These are phyloP conservation scores for Helicorthomorpha holstii DNA, from an alignment of 1,140 invertebrate species.

Conservation along the genomic window DNA sequence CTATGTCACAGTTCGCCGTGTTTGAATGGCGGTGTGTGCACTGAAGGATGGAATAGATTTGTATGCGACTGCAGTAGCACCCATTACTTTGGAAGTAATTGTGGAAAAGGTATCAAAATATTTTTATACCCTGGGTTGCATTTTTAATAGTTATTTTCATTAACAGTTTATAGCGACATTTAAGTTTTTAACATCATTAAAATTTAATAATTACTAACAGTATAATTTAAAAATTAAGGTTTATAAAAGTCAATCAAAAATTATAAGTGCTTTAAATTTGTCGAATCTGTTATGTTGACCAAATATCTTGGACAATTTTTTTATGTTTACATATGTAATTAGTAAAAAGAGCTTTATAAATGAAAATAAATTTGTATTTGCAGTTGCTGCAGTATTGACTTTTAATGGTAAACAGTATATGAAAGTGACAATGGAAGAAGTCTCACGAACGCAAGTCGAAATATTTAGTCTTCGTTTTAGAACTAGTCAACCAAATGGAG, in stretches of 20 bases:
- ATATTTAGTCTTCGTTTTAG: conserved; percentile 74
- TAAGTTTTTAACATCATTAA: too few species aligned
- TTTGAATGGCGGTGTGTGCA: conserved; percentile 72
- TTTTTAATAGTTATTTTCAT: too few species aligned
- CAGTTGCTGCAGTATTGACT: conserved; percentile 71
- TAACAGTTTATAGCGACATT: neutral
- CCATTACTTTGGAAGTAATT: conserved; percentile 73
- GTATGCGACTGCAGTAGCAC: conserved; percentile 88
- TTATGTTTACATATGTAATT: too few species aligned
- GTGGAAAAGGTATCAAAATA: conserved; percentile 53
- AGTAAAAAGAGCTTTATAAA: too few species aligned
- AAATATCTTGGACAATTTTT: too few species aligned
- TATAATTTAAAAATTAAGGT: too few species aligned
- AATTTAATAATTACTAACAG: too few species aligned
- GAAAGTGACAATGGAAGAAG: conserved; percentile 55
- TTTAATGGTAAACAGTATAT: conserved; percentile 79
- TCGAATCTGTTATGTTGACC: too few species aligned
- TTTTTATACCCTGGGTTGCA: neutral
- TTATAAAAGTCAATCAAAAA: too few species aligned
- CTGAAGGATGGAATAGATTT: conserved; percentile 90
- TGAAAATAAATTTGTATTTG: too few species aligned
- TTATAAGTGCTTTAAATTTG: too few species aligned
- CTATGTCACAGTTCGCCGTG: conserved; percentile 75
- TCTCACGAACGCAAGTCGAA: conserved; percentile 75
- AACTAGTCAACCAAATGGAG: conserved; percentile 47